Evolutionary conservation across 1,140 invertebrate genomes (phyloP).

Genomic region (Pogonognathellus flavescens): DNA sequence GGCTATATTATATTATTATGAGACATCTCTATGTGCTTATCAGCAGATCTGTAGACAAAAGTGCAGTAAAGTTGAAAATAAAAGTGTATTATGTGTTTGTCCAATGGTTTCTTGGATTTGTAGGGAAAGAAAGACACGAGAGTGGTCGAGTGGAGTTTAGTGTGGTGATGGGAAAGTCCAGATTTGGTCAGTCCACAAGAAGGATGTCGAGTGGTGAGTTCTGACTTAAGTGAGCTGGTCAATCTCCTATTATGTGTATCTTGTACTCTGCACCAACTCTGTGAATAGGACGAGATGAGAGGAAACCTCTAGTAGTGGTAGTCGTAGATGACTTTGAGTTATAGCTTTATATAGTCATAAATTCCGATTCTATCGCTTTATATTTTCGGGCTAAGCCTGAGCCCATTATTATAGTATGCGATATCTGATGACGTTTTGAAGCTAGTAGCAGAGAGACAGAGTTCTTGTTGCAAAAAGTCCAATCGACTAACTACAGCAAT

Average conservation of each 20-base stretch:
- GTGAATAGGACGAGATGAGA: slow-evolving; percentile 23
- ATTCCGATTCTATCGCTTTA: slow-evolving; percentile 56
- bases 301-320: slow-evolving; percentile 30
- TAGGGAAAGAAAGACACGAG: background rate
- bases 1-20: background rate
- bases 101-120: background rate
- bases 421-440: slow-evolving; percentile 17
- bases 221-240: slow-evolving; percentile 2
- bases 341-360: slow-evolving; percentile 59
- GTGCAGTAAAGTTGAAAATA: slow-evolving; percentile 27
- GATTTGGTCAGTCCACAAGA: background rate
- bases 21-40: background rate
- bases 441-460: background rate
- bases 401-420: background rate
- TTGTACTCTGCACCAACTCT: background rate
- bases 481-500: background rate
- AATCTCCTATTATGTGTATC: slow-evolving; percentile 28
- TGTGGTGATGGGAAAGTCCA: slow-evolving; percentile 13
- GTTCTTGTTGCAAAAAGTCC: slow-evolving; percentile 32
- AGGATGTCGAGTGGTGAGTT: background rate
- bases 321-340: slow-evolving; percentile 60
- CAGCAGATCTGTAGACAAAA: background rate
- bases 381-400: slow-evolving; percentile 12
- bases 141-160: background rate
- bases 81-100: slow-evolving; percentile 2